These are phyloP conservation scores for Falco columbarius DNA, from an alignment of 2,797 vertebrate species.

Conservation along the genomic window DNA sequence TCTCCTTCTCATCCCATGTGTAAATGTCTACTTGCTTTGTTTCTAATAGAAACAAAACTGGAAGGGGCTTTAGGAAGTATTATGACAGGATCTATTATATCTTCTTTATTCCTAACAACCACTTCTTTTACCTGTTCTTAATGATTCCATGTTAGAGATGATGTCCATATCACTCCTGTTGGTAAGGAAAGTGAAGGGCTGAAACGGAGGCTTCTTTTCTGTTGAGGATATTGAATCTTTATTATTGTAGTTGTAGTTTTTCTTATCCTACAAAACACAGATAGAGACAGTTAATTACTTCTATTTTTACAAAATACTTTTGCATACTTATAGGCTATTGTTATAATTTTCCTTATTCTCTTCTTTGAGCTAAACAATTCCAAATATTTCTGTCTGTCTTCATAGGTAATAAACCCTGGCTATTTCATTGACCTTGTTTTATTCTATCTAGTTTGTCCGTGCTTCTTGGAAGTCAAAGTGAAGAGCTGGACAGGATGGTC, in stretches of 20 bases:
- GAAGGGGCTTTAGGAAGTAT: neutral
- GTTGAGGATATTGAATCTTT: neutral
- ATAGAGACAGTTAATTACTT: neutral
- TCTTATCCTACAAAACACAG: neutral
- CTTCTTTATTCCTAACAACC: neutral
- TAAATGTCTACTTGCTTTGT: neutral
- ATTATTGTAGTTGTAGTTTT: neutral
- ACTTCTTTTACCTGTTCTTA: neutral
- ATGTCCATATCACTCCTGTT: neutral
- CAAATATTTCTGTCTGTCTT: neutral
- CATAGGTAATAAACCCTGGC: neutral
- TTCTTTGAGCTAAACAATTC: neutral
- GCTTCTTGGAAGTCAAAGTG: neutral
- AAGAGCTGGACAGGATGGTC: neutral
- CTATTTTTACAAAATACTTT: neutral
- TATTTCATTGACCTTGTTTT: neutral
- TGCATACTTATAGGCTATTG: neutral
- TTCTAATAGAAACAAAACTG: neutral
- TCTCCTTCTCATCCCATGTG: accelerated
- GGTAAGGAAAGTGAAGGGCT: neutral
- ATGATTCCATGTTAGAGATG: neutral
- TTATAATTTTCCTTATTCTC: neutral
- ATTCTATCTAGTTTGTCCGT: neutral
- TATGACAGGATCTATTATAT: accelerated
- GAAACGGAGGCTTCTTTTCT: neutral